Base-by-base conservation (phyloP, 2,888 invertebrate species). In the Steinernema scapterisci region DNA sequence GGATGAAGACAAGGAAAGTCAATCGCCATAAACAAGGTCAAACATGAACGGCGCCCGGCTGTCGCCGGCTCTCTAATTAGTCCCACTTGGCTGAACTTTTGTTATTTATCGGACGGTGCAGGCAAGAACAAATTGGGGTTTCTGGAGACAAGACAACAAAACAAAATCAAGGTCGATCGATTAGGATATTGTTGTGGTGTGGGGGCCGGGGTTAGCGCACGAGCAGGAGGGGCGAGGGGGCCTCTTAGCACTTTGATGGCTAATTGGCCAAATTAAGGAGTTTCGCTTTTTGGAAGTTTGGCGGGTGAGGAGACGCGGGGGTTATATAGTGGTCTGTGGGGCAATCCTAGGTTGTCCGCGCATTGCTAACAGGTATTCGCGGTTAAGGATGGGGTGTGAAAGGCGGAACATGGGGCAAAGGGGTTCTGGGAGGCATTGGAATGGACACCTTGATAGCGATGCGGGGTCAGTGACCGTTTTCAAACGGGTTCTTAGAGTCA, bases 241-340 rank as follows among this genome's bases (percentile, higher is more conserved):
- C 21, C 31, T 63, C 63, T 63, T 63, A 63, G 63, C 63, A 63
- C 63, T 63, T 63, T 38, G 27, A 63, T 16, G 63, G 23, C 63
- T 63, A 63, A 63, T 63, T 63, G 27, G 63, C 27, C 38, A 63
- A 63, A 63, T 63, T 63, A 63, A 63, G 27, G 63, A 38, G n/a
- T 2, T 21, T 25, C 6, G 13, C 3, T 5, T 54, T 63, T 63
- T 25, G 54, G 52, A 52, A 9, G 23, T 21, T 11, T 52, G 21
- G 52, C 3, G 38, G 9, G 38, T 6, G 38, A 38, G 38, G 9
- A 38, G 3, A 9, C 9, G 3, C 9, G 38, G 38, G 38, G 9
- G 3, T 38, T 38, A 38, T 38, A 38, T 38, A 38, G 38, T 38
- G 38, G 38, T 38, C n/a, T n/a, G 38, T 6, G 9, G 5, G 38